Base-by-base conservation (phyloP, 2,888 invertebrate genomes). In the Rhingia rostrata region DNA sequence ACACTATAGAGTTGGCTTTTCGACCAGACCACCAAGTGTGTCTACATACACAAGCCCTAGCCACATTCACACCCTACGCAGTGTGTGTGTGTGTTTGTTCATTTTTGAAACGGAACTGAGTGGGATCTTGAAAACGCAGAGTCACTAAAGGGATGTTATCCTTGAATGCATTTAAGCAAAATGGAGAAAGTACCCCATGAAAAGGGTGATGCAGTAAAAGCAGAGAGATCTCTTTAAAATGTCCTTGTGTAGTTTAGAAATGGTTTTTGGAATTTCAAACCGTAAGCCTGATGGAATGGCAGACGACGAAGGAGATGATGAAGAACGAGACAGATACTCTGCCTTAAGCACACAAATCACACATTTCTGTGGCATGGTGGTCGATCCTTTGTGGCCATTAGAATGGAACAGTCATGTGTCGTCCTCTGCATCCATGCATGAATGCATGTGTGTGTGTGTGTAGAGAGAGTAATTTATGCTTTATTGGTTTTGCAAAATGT, bases 401-500 rank as follows among this genome's bases (percentile, higher is more conserved):
- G 43, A 73, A 49, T 6, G 12, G 32, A 39, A 49, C 22, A 1
- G 22, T 22, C 22, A 22, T 47, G 14, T 10, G 12, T 37, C 37
- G 7, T 56, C 56, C 5, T 3, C 7, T 51, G 22, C 61, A 61
- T 32, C 49, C 30, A 53, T 47, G 22, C 32, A n/a, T 39, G 53
- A 6, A 6, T 43, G 32, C 1, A 53, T 6, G 41, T 53, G 43
- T 33, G 39, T n/a, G 9, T 37, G 35, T 56, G 37, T 58, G 54
- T 47, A 61, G 43, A 63, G 75, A 61, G 43, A 63, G 75, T 81
- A 79, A 83, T 83, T 79, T 83, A 83, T 79, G 83, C 78, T 83
- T 79, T 83, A 83, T 83, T 79, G 83, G 83, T 83, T 83, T 74
- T 83, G 69, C 51, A 73, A 79, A 83, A 83, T 83, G 73, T 79